phyloP scores from a whole-genome alignment of 2,113 vertebrate genomes.

The Peromyscus leucopus region DNA sequence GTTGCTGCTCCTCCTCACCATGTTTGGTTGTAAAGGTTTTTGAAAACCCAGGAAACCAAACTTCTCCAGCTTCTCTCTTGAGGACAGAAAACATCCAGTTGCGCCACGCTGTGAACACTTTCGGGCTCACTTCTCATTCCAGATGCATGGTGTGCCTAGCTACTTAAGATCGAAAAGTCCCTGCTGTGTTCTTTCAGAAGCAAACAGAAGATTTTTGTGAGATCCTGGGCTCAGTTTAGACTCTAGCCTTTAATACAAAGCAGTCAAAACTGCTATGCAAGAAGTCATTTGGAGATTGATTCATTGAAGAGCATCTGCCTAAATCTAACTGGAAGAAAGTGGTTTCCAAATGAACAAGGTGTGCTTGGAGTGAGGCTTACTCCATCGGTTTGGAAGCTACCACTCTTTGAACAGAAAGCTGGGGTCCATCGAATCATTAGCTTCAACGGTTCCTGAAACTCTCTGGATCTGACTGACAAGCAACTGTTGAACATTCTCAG shows the following conservation, averaged over 20 bases:
- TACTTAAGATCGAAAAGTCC: constrained; percentile 31
- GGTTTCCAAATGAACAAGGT: not conserved
- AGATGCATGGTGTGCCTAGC: not conserved
- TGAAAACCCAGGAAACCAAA: constrained; percentile 53
- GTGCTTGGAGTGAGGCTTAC: not conserved
- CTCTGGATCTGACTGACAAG: constrained; percentile 16
- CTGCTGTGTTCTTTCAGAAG: not conserved
- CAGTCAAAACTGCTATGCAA: not conserved
- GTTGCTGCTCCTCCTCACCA: not conserved
- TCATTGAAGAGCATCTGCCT: not conserved
- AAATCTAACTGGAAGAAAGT: constrained; percentile 22
- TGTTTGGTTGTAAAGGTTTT: constrained; percentile 15
- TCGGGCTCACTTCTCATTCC: not conserved
- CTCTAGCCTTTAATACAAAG: constrained; percentile 10
- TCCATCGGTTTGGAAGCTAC: not conserved
- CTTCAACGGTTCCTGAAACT: constrained; percentile 11
- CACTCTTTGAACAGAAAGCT: constrained; percentile 29
- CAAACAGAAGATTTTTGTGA: not conserved
- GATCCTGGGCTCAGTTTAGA: not conserved
- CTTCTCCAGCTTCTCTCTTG: constrained; percentile 43
- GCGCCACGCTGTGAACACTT: not conserved
- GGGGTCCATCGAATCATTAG: not conserved
- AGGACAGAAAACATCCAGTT: constrained; percentile 1
- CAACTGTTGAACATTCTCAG: constrained; percentile 20
- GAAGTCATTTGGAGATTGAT: not conserved